Conservation (phyloP, 92 coral and sea anemone genomes). For the Muricea muricata region DNA sequence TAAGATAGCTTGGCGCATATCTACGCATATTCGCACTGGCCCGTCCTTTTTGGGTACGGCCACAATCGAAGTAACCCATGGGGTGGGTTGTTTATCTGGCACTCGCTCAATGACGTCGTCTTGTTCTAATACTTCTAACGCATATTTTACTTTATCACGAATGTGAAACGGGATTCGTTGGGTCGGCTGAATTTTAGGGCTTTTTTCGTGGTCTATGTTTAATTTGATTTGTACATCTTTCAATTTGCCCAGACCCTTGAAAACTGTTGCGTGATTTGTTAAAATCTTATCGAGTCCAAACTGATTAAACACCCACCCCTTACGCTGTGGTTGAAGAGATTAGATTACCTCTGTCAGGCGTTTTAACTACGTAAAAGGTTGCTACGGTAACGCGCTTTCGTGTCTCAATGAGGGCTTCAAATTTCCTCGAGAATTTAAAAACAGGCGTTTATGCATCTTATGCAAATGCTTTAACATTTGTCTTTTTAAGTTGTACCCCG, state of each 20-base stretch:
- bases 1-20: too few relatives aligned
- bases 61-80: too few relatives aligned
- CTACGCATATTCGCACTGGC: too few relatives aligned
- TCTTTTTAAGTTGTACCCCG: background rate
- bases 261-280: background rate
- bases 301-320: background rate
- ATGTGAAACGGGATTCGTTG: slow-evolving; percentile 18
- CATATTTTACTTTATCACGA: background rate
- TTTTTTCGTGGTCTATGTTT: background rate
- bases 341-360: background rate
- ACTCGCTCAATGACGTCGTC: too few relatives aligned
- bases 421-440: background rate
- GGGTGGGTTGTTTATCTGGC: too few relatives aligned
- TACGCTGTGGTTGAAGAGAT: background rate
- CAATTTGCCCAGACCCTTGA: background rate
- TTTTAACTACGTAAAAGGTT: background rate
- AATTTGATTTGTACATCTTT: background rate
- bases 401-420: background rate
- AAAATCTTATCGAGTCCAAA: background rate
- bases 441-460: background rate
- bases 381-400: background rate
- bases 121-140: slow-evolving; percentile 14
- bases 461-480: background rate
- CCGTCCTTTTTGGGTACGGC: too few relatives aligned
- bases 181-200: background rate